A percentile compares a stretch with the other conserved stretches of the same genome.
Evolutionary conservation across 30 jellyfish, hydroid and myxozoan genomes (phyloP).

Genomic region (Aurelia sp.): DNA sequence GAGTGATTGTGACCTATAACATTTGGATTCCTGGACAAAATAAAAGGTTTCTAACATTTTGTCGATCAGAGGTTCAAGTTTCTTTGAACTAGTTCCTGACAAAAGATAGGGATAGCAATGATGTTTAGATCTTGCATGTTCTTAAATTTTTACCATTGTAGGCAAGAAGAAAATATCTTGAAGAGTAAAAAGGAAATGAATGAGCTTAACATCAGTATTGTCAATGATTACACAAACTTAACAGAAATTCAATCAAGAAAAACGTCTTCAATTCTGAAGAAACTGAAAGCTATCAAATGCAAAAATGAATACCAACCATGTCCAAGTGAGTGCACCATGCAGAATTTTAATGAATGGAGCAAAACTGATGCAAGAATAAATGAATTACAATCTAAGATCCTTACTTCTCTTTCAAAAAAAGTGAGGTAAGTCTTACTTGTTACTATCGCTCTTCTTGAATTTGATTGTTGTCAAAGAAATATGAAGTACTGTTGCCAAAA

Average conservation of each 20-base stretch:
- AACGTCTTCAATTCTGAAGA: slow-evolving; percentile 27
- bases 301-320: slow-evolving; percentile 46
- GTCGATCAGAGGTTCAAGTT: no score
- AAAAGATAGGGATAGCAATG: no score
- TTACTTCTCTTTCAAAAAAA: slow-evolving; percentile 65
- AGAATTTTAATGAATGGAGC: slow-evolving; percentile 32
- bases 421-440: slow-evolving; percentile 31
- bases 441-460: no score
- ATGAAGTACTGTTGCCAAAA: no score
- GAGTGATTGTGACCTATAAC: no score
- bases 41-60: no score
- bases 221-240: slow-evolving; percentile 40
- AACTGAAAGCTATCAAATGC: slow-evolving; percentile 5
- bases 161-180: slow-evolving; percentile 55
- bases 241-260: slow-evolving; percentile 31
- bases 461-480: no score
- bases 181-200: slow-evolving; percentile 13
- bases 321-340: slow-evolving; percentile 50
- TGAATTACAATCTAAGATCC: slow-evolving; percentile 78
- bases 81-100: no score
- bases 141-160: not conserved
- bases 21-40: no score
- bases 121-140: no score
- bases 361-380: slow-evolving; percentile 33
- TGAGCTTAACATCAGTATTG: slow-evolving; percentile 43